Evolutionary conservation across 2,888 invertebrate species (phyloP).

Genomic region (Catocala nupta): DNA sequence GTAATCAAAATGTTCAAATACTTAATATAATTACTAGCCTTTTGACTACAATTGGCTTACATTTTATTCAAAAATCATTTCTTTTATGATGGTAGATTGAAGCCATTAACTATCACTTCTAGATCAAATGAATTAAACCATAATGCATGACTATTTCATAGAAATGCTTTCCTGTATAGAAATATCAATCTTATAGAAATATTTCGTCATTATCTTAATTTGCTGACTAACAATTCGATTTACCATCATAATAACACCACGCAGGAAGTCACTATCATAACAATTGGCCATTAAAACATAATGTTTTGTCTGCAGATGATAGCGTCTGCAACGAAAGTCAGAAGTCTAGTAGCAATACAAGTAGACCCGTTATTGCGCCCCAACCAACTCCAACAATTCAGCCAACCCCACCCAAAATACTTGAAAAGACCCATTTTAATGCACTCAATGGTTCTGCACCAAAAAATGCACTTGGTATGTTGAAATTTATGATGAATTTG

Average conservation of each 20-base stretch:
- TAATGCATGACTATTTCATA: conserved; percentile 22
- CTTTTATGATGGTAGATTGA: conserved; percentile 48
- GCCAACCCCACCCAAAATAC: conserved; percentile 69
- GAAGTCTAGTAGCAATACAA: conserved; percentile 72
- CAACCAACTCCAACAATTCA: conserved; percentile 55
- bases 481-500: conserved; percentile 45
- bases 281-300: conserved; percentile 52
- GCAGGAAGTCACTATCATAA: conserved; percentile 28
- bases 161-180: too few relatives aligned
- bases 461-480: conserved; percentile 82
- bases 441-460: conserved; percentile 80
- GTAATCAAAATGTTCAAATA: too few relatives aligned
- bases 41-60: conserved; percentile 55
- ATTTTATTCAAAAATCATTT: conserved; percentile 28
- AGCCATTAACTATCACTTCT: conserved; percentile 12
- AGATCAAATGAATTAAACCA: background rate
- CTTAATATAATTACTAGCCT: conserved; percentile 49
- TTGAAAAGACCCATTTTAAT: conserved; percentile 74
- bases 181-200: too few relatives aligned
- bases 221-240: conserved; percentile 38
- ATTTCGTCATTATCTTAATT: background rate
- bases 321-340: conserved; percentile 81
- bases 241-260: conserved; percentile 45
- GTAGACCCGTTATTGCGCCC: conserved; percentile 70
- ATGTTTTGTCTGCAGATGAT: conserved; percentile 82